These are phyloP conservation scores for Cephus sareptanus DNA, from an alignment of 2,888 invertebrate species.

Conservation along the genomic window DNA sequence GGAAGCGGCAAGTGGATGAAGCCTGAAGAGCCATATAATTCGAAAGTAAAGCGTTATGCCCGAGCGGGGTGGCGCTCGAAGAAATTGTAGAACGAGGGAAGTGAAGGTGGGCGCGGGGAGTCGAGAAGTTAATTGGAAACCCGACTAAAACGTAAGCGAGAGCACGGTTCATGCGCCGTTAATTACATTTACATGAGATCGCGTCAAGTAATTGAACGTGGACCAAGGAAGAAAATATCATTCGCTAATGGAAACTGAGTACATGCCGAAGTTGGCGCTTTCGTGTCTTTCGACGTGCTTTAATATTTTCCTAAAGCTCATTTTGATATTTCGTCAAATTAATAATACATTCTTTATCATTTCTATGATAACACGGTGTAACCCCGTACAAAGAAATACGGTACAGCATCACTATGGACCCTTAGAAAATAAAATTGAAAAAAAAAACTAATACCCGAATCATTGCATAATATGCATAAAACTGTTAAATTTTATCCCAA, in stretches of 20 bases:
- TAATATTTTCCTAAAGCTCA: background rate
- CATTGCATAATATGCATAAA: too few species aligned
- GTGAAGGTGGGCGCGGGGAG: conserved; percentile 25
- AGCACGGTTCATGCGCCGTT: conserved; percentile 12
- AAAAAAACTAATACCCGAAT: too few species aligned
- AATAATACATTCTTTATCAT: too few species aligned
- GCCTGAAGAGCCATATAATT: background rate
- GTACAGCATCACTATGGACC: background rate
- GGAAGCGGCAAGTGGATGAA: background rate
- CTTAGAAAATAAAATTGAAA: too few species aligned
- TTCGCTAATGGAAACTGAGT: conserved; percentile 3
- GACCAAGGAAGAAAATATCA: conserved; percentile 13
- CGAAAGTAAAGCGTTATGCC: conserved; percentile 2
- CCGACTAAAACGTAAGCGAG: conserved; percentile 10
- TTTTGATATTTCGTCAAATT: background rate
- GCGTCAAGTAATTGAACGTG: conserved; percentile 18
- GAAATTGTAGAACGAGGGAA: conserved; percentile 14
- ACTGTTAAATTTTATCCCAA: too few species aligned
- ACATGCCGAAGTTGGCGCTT: background rate
- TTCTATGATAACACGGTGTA: background rate
- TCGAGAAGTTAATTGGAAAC: conserved; percentile 4
- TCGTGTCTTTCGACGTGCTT: too few species aligned
- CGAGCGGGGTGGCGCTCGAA: conserved; percentile 12
- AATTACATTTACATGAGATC: conserved; percentile 23
- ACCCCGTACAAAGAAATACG: background rate